Conservation (phyloP, 2,797 vertebrate species). For the Danionella dracula region DNA sequence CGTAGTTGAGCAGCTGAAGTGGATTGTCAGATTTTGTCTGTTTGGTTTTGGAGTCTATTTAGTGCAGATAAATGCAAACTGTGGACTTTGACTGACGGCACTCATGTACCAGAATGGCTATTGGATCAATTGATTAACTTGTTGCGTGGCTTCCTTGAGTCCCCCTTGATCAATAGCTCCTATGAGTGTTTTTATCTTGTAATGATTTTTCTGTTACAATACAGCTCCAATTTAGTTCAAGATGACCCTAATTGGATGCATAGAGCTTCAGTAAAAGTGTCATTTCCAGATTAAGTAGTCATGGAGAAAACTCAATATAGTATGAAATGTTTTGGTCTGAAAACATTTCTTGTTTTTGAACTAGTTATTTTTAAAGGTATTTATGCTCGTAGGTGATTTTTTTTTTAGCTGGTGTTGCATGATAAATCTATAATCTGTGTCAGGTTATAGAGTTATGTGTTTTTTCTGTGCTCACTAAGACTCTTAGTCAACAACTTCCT, state of each 20-base stretch:
- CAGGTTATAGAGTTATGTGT: neutral
- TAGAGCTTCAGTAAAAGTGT: no score
- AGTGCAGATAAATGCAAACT: neutral
- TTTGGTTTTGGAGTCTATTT: neutral
- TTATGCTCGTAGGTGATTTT: no score
- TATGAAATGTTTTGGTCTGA: no score
- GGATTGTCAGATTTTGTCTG: neutral
- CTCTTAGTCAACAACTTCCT: slow-evolving; percentile 47
- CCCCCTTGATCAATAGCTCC: neutral
- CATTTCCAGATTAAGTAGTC: no score
- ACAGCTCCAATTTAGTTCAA: neutral
- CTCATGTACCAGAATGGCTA: neutral
- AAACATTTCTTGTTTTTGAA: no score
- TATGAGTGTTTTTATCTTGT: neutral
- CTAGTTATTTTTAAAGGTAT: no score
- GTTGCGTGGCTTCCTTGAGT: neutral
- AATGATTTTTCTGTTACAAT: no score
- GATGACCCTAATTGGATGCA: neutral
- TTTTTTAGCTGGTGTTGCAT: no score
- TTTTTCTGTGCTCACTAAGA: slow-evolving; percentile 9
- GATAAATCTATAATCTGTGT: neutral
- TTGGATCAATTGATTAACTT: neutral
- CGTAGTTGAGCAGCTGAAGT: no score
- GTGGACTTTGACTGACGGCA: neutral
- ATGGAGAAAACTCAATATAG: no score